Evolutionary conservation across 2,113 vertebrate species (phyloP).

Genomic region (Percina caprodes): DNA sequence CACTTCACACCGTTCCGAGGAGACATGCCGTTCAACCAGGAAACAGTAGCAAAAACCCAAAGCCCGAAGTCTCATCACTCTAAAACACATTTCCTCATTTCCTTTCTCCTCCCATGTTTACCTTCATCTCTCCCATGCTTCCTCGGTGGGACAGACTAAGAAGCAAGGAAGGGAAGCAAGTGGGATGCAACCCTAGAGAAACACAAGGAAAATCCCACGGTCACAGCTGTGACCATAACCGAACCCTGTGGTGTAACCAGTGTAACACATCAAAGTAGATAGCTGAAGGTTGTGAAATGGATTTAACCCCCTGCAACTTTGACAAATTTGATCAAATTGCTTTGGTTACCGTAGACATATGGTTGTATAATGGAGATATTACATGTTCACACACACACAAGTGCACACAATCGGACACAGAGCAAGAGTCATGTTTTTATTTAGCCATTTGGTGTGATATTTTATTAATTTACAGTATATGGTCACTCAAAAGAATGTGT

Average conservation of each 20-base stretch:
- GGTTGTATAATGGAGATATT: background rate
- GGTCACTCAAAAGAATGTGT: background rate
- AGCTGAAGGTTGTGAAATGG: constrained; percentile 27
- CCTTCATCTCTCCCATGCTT: too few species aligned
- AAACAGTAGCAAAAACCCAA: too few species aligned
- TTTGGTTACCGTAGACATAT: background rate
- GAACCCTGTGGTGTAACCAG: background rate
- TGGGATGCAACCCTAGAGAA: too few species aligned
- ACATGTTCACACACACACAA: background rate
- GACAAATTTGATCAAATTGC: background rate
- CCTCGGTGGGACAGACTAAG: too few species aligned
- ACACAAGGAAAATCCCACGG: too few species aligned
- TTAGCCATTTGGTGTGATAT: background rate
- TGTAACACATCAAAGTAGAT: background rate
- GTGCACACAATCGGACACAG: background rate
- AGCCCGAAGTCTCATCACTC: too few species aligned
- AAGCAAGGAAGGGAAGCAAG: too few species aligned
- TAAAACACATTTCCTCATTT: too few species aligned
- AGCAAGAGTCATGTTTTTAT: background rate
- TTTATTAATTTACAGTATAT: background rate
- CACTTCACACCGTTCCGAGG: too few species aligned
- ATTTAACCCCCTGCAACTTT: constrained; percentile 14
- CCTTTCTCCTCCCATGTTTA: too few species aligned
- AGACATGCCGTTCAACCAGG: too few species aligned
- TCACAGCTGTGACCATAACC: background rate